Evolutionary conservation across 2,888 invertebrate genomes (phyloP), one percentile per base, ranked within the genome.

Genomic region (Erebia aethiops): DNA sequence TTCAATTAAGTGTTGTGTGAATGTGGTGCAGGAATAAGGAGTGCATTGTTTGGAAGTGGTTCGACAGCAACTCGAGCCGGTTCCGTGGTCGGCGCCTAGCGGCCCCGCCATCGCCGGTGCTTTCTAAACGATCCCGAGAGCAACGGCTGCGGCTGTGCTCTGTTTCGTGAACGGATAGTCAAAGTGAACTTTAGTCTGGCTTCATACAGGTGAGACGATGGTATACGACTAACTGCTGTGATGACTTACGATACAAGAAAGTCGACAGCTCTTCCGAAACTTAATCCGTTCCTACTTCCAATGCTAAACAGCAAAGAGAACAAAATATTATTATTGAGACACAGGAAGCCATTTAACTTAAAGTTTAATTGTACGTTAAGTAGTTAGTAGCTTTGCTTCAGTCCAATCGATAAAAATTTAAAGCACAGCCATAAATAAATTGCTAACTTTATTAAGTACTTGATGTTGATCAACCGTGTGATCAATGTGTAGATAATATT

Each of bases 31-130:
- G 70, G 71, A 77, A 74, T 72, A 74, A 71, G 72, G 77, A 76
- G 81, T 85, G 85, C 79, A 77, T 81, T 80, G 80, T 84, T 78
- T 77, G 77, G 77, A 84, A 84, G 86, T 83, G 83, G 84, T 84
- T 83, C 79, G 82, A 84, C 83, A 85, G 82, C 81, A 78, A 80
- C 76, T 78, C 83, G 79, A 84, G 88, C 87, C 86, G 87, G 88
- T 84, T 84, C 79, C 77, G 80, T 79, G 78, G 74, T 74, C 77
- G 70, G 73, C 71, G 78, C 74, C 74, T 79, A 80, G 75, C 77
- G 75, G 77, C 76, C 79, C 77, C 10, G 78, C 61, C 43, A 78
- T 79, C 76, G 72, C 73, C 78, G 76, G 84, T 84, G 87, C 85
- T 86, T 86, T 87, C 86, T 84, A 86, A 86, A 84, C 84, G 84